Conservation (phyloP, 2,888 invertebrate species). For the Adineta ricciae region DNA sequence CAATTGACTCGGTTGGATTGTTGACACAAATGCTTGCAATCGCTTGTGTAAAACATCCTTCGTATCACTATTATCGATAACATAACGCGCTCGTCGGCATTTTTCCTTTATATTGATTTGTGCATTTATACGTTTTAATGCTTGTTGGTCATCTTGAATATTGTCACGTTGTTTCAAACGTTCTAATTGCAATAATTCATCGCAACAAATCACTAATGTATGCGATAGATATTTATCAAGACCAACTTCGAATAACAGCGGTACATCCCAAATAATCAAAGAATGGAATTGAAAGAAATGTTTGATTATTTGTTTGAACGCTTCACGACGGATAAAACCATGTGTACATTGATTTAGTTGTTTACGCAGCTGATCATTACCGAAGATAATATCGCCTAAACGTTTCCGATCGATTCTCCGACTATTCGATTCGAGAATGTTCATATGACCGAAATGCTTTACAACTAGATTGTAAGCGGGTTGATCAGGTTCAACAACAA, state of each 20-base stretch:
- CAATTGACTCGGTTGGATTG: neutral
- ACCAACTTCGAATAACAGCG: slow-evolving; percentile 69
- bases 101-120: slow-evolving; percentile 71
- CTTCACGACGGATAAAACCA: slow-evolving; percentile 65
- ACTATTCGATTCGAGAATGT: slow-evolving; percentile 60
- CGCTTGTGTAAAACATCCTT: slow-evolving; percentile 59
- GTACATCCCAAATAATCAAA: slow-evolving; percentile 67
- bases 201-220: slow-evolving; percentile 64
- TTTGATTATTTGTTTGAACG: slow-evolving; percentile 59
- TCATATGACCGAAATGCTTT: slow-evolving; percentile 61
- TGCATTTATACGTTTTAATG: slow-evolving; percentile 61
- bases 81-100: slow-evolving; percentile 64
- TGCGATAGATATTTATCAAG: slow-evolving; percentile 67
- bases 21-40: slow-evolving; percentile 40
- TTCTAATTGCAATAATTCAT: slow-evolving; percentile 63
- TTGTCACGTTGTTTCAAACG: slow-evolving; percentile 61
- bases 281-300: slow-evolving; percentile 39
- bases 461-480: slow-evolving; percentile 63
- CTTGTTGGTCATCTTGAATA: slow-evolving; percentile 59
- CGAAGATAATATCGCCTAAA: slow-evolving; percentile 65
- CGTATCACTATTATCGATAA: slow-evolving; percentile 67
- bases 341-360: slow-evolving; percentile 70
- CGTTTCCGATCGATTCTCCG: slow-evolving; percentile 59
- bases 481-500: slow-evolving; percentile 69
- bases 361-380: slow-evolving; percentile 60